Conservation (phyloP, 2,113 vertebrate species). For the Callocephalon fimbriatum region DNA sequence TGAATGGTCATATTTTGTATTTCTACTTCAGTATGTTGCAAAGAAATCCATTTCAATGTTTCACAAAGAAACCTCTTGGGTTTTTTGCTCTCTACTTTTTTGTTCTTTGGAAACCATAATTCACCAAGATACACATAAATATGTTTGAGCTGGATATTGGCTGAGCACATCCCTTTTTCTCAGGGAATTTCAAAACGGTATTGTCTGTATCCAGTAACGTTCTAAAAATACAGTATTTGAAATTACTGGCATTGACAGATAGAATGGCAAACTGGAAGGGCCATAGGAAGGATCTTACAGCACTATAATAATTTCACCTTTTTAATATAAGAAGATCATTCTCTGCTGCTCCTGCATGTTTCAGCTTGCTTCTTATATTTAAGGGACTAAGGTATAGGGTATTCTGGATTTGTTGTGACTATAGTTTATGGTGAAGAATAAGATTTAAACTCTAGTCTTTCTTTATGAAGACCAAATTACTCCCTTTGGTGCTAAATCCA, state of each 20-base stretch:
- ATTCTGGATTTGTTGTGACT: background rate
- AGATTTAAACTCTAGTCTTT: background rate
- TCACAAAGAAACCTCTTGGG: background rate
- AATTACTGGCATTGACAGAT: background rate
- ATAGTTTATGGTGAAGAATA: background rate
- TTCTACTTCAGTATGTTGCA: background rate
- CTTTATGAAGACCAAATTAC: background rate
- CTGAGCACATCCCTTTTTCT: background rate
- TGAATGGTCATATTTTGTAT: background rate
- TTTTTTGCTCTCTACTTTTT: background rate
- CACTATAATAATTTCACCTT: background rate
- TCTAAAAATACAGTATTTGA: background rate
- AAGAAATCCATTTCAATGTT: background rate
- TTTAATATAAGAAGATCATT: background rate
- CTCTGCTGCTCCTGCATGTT: background rate
- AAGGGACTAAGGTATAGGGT: background rate
- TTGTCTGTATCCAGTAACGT: background rate
- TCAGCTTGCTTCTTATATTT: rapidly evolving
- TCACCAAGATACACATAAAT: background rate
- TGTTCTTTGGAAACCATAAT: background rate
- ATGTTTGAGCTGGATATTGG: background rate
- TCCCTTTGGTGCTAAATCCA: background rate
- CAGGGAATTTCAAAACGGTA: background rate
- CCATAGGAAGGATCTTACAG: background rate
- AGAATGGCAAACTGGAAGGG: background rate